These are phyloP conservation scores for Eristalis arbustorum DNA, from an alignment of 2,888 invertebrate species.

Conservation along the genomic window DNA sequence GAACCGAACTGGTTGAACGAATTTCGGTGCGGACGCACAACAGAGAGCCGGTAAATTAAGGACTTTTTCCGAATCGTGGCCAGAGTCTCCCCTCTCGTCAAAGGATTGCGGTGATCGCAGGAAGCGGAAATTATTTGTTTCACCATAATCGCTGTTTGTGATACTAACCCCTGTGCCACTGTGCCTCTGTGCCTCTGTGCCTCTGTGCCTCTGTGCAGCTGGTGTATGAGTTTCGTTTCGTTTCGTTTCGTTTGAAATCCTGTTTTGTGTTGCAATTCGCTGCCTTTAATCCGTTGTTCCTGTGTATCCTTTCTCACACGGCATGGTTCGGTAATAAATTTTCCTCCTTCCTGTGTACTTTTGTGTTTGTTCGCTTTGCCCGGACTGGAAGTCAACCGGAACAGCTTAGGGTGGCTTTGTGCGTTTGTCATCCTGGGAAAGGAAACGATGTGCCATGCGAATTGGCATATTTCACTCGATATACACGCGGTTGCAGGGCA, in stretches of 20 bases:
- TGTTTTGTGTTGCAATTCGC: slow-evolving; percentile 39
- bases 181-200: not conserved
- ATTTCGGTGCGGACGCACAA: not conserved
- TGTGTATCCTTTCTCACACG: slow-evolving; percentile 55
- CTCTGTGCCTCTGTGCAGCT: slow-evolving; percentile 10
- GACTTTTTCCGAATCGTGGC: slow-evolving; percentile 39
- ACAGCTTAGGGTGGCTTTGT: slow-evolving; percentile 33
- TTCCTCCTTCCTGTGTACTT: not conserved
- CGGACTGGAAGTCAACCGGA: slow-evolving; percentile 55
- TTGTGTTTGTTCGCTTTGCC: not conserved
- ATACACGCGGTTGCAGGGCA: not conserved
- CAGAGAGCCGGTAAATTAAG: slow-evolving; percentile 32
- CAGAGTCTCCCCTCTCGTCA: slow-evolving; percentile 4
- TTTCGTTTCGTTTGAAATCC: slow-evolving; percentile 37
- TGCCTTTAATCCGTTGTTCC: slow-evolving; percentile 45
- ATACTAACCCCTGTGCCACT: slow-evolving; percentile 26
- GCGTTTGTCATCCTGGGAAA: slow-evolving; percentile 43
- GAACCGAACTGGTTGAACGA: slow-evolving; percentile 27
- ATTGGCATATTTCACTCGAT: not conserved
- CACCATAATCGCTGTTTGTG: slow-evolving; percentile 35
- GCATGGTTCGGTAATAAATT: not conserved
- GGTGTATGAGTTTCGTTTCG: slow-evolving; percentile 23
- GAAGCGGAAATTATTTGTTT: slow-evolving; percentile 67
- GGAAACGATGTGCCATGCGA: slow-evolving; percentile 23
- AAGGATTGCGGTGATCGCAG: slow-evolving; percentile 55